Percentiles rank a stretch among this genome's conserved stretches.
phyloP scores from a whole-genome alignment of 2,113 vertebrate genomes.

The Smithornis capensis region DNA sequence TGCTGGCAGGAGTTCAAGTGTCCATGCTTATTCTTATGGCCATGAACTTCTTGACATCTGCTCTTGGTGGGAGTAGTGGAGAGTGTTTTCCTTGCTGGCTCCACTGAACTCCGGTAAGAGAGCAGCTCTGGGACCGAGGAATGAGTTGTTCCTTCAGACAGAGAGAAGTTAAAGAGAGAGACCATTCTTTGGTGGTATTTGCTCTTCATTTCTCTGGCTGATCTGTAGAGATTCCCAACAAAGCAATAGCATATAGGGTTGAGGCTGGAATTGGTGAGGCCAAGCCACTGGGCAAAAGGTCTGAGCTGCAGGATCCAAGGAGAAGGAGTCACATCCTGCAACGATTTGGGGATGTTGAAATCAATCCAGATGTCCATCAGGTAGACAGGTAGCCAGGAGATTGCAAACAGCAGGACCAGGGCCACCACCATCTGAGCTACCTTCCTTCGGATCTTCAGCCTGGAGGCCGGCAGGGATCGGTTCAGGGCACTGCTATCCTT shows the following conservation, averaged over 20 bases:
- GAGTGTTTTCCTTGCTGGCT: background rate
- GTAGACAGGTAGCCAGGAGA: constrained; percentile 90
- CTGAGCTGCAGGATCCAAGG: constrained; percentile 86
- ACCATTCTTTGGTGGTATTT: constrained; percentile 85
- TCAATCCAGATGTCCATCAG: constrained; percentile 89
- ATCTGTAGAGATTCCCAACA: constrained; percentile 85
- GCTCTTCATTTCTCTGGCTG: constrained; percentile 83
- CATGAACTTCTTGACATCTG: constrained; percentile 56
- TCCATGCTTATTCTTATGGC: constrained; percentile 60
- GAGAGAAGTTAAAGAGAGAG: constrained; percentile 78
- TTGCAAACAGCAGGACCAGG: constrained; percentile 85
- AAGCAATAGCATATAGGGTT: constrained; percentile 94
- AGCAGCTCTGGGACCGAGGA: constrained; percentile 57
- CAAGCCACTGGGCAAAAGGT: constrained; percentile 90
- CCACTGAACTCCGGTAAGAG: constrained; percentile 38
- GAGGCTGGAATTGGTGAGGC: constrained; percentile 91
- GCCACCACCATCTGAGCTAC: constrained; percentile 91
- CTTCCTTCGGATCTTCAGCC: constrained; percentile 86
- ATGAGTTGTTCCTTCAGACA: constrained; percentile 48
- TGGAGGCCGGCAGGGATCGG: constrained; percentile 77
- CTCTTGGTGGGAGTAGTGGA: background rate
- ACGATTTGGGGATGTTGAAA: constrained; percentile 68
- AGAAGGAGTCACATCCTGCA: constrained; percentile 75
- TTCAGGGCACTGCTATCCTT: constrained; percentile 77
- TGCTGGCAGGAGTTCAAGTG: constrained; percentile 54